phyloP scores from a whole-genome alignment of 2,113 vertebrate genomes.

The Eolophus roseicapilla region DNA sequence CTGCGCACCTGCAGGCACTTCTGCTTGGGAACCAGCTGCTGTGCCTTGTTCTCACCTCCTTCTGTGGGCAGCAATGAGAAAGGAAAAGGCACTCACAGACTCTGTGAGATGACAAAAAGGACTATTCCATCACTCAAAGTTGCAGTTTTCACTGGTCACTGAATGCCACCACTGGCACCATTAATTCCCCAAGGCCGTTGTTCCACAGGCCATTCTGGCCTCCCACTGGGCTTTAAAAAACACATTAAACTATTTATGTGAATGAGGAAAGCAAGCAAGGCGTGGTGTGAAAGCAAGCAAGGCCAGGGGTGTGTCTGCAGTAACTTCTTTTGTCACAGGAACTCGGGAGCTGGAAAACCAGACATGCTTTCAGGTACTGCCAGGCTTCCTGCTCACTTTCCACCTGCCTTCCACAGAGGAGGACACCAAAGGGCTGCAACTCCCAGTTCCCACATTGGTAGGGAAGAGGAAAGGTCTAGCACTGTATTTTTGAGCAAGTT shows the following conservation, averaged over 20 bases:
- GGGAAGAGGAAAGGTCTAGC: neutral
- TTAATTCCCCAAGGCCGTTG: neutral
- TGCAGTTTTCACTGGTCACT: neutral
- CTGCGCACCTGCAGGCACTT: neutral
- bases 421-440: neutral
- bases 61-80: neutral
- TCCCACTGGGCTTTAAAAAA: neutral
- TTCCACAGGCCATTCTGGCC: neutral
- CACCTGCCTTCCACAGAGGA: neutral
- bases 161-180: neutral
- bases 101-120: neutral
- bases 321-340: constrained; percentile 22
- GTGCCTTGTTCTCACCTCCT: neutral
- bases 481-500: neutral
- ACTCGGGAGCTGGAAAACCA: neutral
- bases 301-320: neutral
- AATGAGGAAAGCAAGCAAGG: neutral
- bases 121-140: neutral
- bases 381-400: neutral
- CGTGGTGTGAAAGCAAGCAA: neutral
- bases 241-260: neutral
- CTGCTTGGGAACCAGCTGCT: neutral
- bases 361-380: neutral
- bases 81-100: neutral
- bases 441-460: neutral